Evolutionary conservation across 1,140 invertebrate species (phyloP), one percentile per base, ranked within the genome.

Genomic region (Diabrotica virgifera): DNA sequence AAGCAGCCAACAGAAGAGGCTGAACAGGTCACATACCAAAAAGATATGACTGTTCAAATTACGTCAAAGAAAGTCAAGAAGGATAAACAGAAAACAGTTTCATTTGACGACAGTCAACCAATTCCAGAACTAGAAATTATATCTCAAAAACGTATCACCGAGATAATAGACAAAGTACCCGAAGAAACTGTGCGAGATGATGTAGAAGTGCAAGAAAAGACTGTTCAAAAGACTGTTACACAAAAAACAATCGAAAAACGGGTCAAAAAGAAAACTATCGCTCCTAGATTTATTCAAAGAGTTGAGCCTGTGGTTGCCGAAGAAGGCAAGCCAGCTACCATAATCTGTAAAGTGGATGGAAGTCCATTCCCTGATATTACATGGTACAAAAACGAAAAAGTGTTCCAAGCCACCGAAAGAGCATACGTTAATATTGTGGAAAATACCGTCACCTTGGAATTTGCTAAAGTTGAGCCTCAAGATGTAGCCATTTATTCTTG

Each of bases 401-500:
- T 89, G 69, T 79, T 94, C 36, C 78, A 83, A 66, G 82, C 82
- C 36, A 85, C 78, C 52, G 86, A 89, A 69, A 84, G 87, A 37
- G 85, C 88, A 68, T 80, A 80, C 36, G 86, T 89, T 71, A 83
- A 80, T 54, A 76, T 85, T 38, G 76, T 82, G 46, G 83, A 88
- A 70, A 83, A 86, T 59, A 84, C 84, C n/a, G 85, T 86, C 8
- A 84, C 82, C 9, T 79, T 94, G 56, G 86, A 87, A 72, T 88
- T 94, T 65, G 76, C 79, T 13, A 82, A 85, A 54, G 83, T 89
- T 2, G 81, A 83, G 52, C 82, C 85, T 52, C 83, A 88, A 70
- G 90, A 94, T 79, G 85, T 86, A 64, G 93, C 90, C 35, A 85
- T 90, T 65, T 93, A 94, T 79, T 88, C 89, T 8, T 92, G 90